Conservation (phyloP, 2,113 vertebrate genomes). For the Falco punctatus region DNA sequence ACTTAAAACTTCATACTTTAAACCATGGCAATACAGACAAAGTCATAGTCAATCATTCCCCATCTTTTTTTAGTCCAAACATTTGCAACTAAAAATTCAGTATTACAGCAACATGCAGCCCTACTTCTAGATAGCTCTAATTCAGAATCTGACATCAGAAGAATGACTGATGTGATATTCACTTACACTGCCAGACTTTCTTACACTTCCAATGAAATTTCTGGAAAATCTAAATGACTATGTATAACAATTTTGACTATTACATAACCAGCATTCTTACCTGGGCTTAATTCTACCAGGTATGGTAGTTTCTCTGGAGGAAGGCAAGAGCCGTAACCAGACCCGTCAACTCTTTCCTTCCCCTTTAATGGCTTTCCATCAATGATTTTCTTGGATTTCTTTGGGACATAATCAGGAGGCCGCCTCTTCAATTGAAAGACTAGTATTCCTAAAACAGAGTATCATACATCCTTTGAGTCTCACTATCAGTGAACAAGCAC, state of each 20-base stretch:
- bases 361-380: constrained; percentile 82
- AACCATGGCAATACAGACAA: not conserved
- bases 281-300: constrained; percentile 94
- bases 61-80: not conserved
- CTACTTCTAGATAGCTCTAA: not conserved
- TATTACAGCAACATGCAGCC: not conserved
- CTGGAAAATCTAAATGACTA: not conserved
- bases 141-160: not conserved
- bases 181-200: not conserved
- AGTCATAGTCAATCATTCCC: not conserved
- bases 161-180: not conserved
- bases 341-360: constrained; percentile 79
- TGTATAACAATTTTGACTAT: not conserved
- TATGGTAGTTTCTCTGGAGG: constrained; percentile 96
- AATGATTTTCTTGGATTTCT: constrained; percentile 82
- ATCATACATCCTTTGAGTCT: not conserved
- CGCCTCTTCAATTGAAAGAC: constrained; percentile 96
- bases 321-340: constrained; percentile 75
- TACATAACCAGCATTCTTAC: constrained; percentile 65
- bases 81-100: not conserved
- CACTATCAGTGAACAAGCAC: not conserved
- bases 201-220: not conserved
- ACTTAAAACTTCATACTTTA: not conserved
- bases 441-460: constrained; percentile 79
- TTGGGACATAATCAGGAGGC: constrained; percentile 86